Evolutionary conservation across 2,797 vertebrate species (phyloP).

Genomic region (Cirrhinus molitorella): DNA sequence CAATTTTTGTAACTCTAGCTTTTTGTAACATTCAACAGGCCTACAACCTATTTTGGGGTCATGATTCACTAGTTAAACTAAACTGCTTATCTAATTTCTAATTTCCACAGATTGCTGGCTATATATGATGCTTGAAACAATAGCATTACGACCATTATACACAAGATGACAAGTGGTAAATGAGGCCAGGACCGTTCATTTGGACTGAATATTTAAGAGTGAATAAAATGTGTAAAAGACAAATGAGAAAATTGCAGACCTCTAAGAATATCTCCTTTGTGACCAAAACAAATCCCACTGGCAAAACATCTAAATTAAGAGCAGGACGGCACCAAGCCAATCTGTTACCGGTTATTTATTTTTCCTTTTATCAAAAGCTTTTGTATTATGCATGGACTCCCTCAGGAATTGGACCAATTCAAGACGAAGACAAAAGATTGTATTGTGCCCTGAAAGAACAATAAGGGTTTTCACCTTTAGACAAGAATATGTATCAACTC

Average conservation of each 20-base stretch:
- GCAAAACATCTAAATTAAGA: conserved; percentile 59
- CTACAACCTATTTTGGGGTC: not conserved
- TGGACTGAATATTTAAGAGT: conserved; percentile 55
- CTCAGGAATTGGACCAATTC: conserved; percentile 51
- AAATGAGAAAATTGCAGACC: conserved; percentile 40
- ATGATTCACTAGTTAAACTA: not conserved
- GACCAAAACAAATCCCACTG: conserved; percentile 56
- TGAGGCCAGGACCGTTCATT: conserved; percentile 32
- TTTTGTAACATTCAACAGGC: not conserved
- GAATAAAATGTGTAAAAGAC: conserved; percentile 50
- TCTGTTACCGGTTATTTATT: conserved; percentile 51
- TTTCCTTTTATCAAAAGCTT: conserved; percentile 52
- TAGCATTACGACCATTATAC: conserved; percentile 21
- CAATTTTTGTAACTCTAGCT: no score
- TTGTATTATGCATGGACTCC: conserved; percentile 53
- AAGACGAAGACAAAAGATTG: conserved; percentile 57
- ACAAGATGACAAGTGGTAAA: conserved; percentile 48
- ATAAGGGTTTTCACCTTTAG: conserved; percentile 52
- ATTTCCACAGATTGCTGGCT: not conserved
- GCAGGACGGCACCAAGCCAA: conserved; percentile 33
- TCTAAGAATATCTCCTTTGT: conserved; percentile 48
- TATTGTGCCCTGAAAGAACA: conserved; percentile 57
- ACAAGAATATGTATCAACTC: conserved; percentile 37
- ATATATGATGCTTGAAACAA: not conserved
- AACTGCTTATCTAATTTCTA: not conserved